Percentiles rank a stretch among this genome's conserved stretches.
phyloP scores from a whole-genome alignment of 2,113 vertebrate species.

The Coreoperca whiteheadi region DNA sequence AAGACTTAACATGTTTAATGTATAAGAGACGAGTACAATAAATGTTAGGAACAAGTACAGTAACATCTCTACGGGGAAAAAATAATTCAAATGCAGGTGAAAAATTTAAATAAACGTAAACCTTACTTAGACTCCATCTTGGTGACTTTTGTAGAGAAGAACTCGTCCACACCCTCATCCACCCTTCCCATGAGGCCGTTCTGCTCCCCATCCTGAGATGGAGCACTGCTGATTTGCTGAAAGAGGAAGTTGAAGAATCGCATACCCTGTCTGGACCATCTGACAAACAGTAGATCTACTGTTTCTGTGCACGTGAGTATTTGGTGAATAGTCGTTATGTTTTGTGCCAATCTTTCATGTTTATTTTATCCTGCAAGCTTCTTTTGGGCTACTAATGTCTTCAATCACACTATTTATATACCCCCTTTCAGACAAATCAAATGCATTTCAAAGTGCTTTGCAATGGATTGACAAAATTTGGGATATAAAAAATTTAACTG shows the following conservation, averaged over 20 bases:
- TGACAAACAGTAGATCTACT: neutral
- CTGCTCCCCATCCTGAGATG: conserved; percentile 92
- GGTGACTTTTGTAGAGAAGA: conserved; percentile 97
- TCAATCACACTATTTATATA: no score
- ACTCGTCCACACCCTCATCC: conserved; percentile 98
- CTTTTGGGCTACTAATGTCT: neutral
- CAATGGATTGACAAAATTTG: no score
- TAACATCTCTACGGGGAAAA: neutral
- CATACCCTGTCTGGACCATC: neutral
- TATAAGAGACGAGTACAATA: neutral
- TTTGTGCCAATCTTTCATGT: neutral
- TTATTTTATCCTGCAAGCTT: neutral
- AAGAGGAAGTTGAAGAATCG: conserved; percentile 41
- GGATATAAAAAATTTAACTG: no score
- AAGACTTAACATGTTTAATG: neutral
- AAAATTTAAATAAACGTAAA: neutral
- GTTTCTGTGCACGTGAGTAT: neutral
- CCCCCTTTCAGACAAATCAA: no score
- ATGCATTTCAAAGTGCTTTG: no score
- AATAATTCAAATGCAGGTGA: neutral
- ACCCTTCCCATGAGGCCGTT: conserved; percentile 96
- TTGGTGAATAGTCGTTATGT: neutral
- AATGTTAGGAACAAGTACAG: neutral
- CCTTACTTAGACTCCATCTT: conserved; percentile 90
- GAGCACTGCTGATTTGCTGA: conserved; percentile 84